Base-by-base conservation (phyloP, 2,888 invertebrate species). In the Drosophila ustulata region DNA sequence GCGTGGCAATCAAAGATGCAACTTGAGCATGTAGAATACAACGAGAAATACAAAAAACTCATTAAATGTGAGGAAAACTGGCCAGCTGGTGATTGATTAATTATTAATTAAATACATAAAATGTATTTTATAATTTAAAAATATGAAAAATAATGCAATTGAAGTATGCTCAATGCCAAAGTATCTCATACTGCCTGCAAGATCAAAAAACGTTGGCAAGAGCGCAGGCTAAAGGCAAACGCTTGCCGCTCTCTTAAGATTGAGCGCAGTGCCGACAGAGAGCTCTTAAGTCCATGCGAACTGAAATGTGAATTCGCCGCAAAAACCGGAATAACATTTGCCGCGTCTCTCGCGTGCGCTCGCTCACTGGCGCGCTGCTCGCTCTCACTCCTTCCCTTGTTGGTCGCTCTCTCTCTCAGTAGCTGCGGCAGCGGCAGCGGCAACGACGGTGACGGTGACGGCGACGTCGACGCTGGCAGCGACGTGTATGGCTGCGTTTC, bases 241-340 rank as follows among this genome's bases (percentile, higher is more conserved):
- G 11, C 2, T 11, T 26, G 46, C 11, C 1, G 34, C 50, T 47
- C 76, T 76, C 76, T 76, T 76, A 66, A 51, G 61, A 34, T 7
- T 18, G 39, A 41, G 39, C 11, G 34, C 11, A 9, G 18, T 2
- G 18, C 18, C 34, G 11, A 34, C 8, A 34, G 9, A 11, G 34
- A 41, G 6, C 39, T 41, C 39, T 41, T 41, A 43, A 34, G 41
- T 34, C 11, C 9, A 32, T 41, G 18, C 71, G 13, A 49, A 39
- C 5, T 43, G 32, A 53, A 18, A 18, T 25, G n/a, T 11, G 68
- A 85, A 83, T 85, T 88, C 85, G 88, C 88, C 88, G 88, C 66
- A 63, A 53, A 53, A 53, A 82, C 67, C 82, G 85, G 85, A 75
- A 78, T 64, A 68, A 46, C 30, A 64, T 46, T 45, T 47, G 61